Percentiles rank a stretch among this genome's conserved stretches.
Conservation (phyloP, 2,797 vertebrate genomes). For the Falco novaeseelandiae region DNA sequence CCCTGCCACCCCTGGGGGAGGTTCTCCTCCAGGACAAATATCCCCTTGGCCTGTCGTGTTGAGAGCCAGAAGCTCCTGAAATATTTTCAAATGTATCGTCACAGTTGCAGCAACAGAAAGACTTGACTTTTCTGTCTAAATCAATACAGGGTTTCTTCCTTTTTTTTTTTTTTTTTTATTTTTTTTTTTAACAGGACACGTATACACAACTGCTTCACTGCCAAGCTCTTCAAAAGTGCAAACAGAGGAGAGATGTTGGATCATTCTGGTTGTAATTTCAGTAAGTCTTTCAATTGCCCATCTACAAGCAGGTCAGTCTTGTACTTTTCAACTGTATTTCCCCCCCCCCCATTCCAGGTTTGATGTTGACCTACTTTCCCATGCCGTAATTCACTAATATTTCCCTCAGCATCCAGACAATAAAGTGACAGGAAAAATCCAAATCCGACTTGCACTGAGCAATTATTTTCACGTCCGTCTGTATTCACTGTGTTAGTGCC, state of each 20-base stretch:
- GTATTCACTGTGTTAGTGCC: constrained; percentile 15
- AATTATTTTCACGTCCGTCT: constrained; percentile 50
- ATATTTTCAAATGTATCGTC: constrained; percentile 24
- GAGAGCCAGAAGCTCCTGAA: constrained; percentile 21
- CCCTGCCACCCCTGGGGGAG: neutral
- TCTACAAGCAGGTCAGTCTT: neutral
- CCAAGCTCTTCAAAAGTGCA: neutral
- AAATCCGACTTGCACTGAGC: constrained; percentile 34
- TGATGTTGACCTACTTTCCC: constrained; percentile 65
- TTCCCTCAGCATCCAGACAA: constrained; percentile 37
- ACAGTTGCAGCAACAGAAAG: constrained; percentile 11
- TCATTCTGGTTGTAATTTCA: neutral
- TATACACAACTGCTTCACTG: neutral
- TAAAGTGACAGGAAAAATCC: constrained; percentile 46
- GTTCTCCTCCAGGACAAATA: neutral
- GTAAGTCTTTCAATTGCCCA: neutral
- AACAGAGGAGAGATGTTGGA: neutral
- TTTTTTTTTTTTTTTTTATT: neutral
- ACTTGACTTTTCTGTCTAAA: constrained; percentile 5
- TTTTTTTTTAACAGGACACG: neutral
- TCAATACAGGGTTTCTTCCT: neutral
- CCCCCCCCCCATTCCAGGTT: neutral
- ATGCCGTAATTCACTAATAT: constrained; percentile 31
- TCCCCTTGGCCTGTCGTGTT: neutral
- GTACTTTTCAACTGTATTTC: neutral